A percentile compares a stretch with the other conserved stretches of the same genome.
phyloP scores from a whole-genome alignment of 1,140 invertebrate genomes.

The Onthophagus taurus region DNA sequence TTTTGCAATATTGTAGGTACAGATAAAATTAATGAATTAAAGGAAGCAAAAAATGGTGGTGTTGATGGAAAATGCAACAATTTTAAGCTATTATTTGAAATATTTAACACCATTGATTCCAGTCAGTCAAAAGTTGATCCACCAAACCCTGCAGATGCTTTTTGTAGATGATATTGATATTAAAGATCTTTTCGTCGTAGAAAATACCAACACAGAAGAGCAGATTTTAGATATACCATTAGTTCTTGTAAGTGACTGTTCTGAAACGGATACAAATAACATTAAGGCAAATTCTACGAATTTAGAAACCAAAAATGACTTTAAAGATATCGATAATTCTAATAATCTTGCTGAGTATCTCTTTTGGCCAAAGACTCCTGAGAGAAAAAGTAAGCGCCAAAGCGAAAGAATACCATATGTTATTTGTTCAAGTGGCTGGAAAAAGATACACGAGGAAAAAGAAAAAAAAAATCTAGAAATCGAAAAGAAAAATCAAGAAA shows the following conservation, averaged over 20 bases:
- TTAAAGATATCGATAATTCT: too few species aligned
- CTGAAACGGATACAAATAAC: too few species aligned
- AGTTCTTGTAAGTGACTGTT: too few species aligned
- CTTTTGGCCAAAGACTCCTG: too few species aligned
- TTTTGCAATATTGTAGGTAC: constrained; percentile 1
- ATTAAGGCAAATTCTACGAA: too few species aligned
- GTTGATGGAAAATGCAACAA: constrained; percentile 7
- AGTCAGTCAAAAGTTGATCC: neutral
- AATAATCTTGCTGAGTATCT: too few species aligned
- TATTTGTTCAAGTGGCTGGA: constrained; percentile 5
- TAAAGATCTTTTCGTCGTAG: neutral
- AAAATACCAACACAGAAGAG: neutral
- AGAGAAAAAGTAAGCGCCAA: too few species aligned
- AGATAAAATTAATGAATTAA: neutral
- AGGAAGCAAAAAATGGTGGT: neutral
- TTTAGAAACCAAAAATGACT: too few species aligned
- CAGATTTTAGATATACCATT: too few species aligned
- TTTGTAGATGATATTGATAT: neutral
- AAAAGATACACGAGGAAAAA: constrained; percentile 5
- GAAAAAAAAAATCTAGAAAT: constrained; percentile 8
- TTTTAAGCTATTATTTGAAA: constrained; percentile 1
- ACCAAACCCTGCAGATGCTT: neutral
- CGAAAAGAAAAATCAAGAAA: constrained; percentile 1
- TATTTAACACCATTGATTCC: too few species aligned
- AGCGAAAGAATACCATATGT: too few species aligned